Evolutionary conservation across 2,113 vertebrate genomes (phyloP), one percentile per base, ranked within the genome.

Genomic region (Taxidea taxus): DNA sequence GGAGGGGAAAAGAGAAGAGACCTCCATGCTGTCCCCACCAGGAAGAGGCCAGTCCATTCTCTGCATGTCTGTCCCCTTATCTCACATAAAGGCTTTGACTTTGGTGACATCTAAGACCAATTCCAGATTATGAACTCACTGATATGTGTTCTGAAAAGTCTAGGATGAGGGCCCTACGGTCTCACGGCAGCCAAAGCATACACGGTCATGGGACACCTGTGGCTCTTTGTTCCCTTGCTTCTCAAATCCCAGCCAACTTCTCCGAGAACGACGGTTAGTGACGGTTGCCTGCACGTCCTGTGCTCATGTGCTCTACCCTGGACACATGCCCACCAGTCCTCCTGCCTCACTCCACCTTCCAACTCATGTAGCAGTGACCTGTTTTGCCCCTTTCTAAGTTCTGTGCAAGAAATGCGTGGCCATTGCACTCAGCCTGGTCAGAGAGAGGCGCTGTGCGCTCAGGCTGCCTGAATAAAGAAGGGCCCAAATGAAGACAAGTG

Each of bases 191-290:
- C 86, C 14, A 20, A 4, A 4, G 51, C n/a, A 2, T 18, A n/a
- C 0, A 0, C 2, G 18, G 23, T 23, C 82, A 11, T 4, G 31
- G 1, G 80, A 13, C 21, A 2, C 0, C 1, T 5, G 7, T 6
- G 37, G 5, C 37, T 75, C 20, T 16, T n/a, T 14, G 60, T 14
- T 44, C 1, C 11, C 47, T 25, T 7, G 12, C 10, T 91, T 68
- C 54, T 96, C 34, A 34, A 31, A 42, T 34, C 12, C 3, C 29
- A 2, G 18, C 6, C 42, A 25, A 37, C 20, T 15, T 66, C 6
- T 47, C 25, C 27, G 62, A n/a, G 25, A 88, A 66, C 0, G 3
- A 23, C 0, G 0, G 4, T 14, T 2, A 44, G 9, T 13, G 56
- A 25, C 44, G 11, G 3, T 21, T 7, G 21, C 27, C 66, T 27